A percentile compares a stretch with the other conserved stretches of the same genome.
Evolutionary conservation across 92 coral and sea anemone genomes (phyloP).

Genomic region (Paragorgia papillata): DNA sequence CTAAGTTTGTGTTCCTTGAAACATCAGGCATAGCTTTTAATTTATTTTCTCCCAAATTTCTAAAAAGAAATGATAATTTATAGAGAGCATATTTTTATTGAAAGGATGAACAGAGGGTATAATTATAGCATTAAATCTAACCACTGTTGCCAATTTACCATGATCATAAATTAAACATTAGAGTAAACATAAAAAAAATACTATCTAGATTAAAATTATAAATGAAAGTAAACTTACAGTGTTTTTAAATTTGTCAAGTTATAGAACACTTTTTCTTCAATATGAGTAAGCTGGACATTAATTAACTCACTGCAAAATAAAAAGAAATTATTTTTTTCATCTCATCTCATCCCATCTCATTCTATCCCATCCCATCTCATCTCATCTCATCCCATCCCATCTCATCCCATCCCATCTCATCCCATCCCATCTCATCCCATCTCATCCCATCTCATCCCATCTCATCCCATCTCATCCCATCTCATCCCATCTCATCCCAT

Average conservation of each 20-base stretch:
- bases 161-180: no score
- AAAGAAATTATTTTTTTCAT: neutral
- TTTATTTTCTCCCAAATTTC: constrained; percentile 69
- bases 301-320: constrained; percentile 54
- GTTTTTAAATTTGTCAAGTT: constrained; percentile 56
- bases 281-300: constrained; percentile 47
- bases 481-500: no score
- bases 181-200: no score
- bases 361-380: no score
- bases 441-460: no score
- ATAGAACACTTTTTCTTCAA: constrained; percentile 64
- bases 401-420: no score
- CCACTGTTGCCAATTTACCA: no score
- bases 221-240: constrained; percentile 69
- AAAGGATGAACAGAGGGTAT: neutral
- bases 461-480: no score
- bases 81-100: neutral
- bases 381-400: no score
- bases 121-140: neutral
- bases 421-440: no score
- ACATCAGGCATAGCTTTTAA: constrained; percentile 82
- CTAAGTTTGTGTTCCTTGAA: constrained; percentile 64
- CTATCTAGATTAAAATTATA: no score
- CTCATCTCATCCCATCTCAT: no score
- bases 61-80: constrained; percentile 44